Base-by-base conservation (phyloP, 2,888 invertebrate genomes). In the Dexiosoma caninum region DNA sequence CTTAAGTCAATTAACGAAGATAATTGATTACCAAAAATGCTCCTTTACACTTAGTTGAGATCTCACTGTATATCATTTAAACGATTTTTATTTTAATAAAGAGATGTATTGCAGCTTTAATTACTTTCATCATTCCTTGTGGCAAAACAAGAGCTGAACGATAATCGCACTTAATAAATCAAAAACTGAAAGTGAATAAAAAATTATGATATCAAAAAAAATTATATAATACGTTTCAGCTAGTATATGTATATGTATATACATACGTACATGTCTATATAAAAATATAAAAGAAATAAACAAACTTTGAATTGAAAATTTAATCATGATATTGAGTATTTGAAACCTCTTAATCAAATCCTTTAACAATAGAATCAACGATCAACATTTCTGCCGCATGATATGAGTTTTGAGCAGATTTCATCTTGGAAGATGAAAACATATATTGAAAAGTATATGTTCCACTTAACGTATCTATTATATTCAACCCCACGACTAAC, bases 401-500 rank as follows among this genome's bases (percentile, higher is more conserved):
- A 30, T 40, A 71, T 64, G 55, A 57, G 14, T 66, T 46, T 74
- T 44, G 30, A 49, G n/a, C 44, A 12, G 10, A 32, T 46, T 14
- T 23, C 27, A n/a, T n/a, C 14, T 32, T 4, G 12, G 10, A 23
- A 37, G 4, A 57, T 27, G 40, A 40, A 44, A 23, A 21, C 10
- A 51, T n/a, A 3, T 19, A 59, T 40, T 27, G 21, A 46, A 59
- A 53, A 30, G 14, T 55, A 35, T 59, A 44, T 67, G 59, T 67
- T 67, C 67, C 42, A 75, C 67, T 67, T 75, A 49, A 35, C 23
- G 30, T 32, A 42, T 46, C 46, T 35, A 59, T 75, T 66, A 42
- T 59, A 0, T 42, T 23, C 32, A 21, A 35, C 59, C 40, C 67
- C 67, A 32, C 67, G 32, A 14, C 51, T 51, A 75, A 75, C 66